phyloP scores from a whole-genome alignment of 37 sponge, comb jelly and placozoan species.

The Hexactinellida sp. region DNA sequence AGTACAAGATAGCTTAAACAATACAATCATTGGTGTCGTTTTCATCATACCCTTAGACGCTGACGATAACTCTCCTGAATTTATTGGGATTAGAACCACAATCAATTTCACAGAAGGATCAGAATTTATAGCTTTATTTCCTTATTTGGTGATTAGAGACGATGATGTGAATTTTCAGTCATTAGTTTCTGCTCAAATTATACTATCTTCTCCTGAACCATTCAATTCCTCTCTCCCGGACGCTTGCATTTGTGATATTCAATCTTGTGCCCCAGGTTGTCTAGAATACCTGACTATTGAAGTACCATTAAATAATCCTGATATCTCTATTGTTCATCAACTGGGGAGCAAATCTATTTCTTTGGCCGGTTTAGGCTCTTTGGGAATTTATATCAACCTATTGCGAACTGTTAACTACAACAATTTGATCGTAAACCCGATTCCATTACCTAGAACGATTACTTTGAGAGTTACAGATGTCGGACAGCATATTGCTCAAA shows the following conservation, averaged over 20 bases:
- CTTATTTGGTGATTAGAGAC: neutral
- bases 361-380: constrained; percentile 27
- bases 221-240: neutral
- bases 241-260: neutral
- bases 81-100: neutral
- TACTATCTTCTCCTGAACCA: neutral
- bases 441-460: constrained; percentile 23
- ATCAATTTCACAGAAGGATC: neutral
- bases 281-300: neutral
- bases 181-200: neutral
- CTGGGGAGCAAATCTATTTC: neutral
- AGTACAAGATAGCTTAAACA: neutral
- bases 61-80: neutral
- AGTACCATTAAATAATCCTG: neutral
- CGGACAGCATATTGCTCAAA: constrained; percentile 18
- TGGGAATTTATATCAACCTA: constrained; percentile 19
- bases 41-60: neutral
- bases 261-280: neutral
- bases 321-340: neutral
- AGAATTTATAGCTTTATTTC: neutral
- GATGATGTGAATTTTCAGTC: neutral
- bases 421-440: constrained; percentile 35
- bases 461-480: constrained; percentile 35
- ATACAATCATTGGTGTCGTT: neutral
- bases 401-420: constrained; percentile 29